These are phyloP conservation scores for Meandrusa payeni DNA, from an alignment of 2,888 invertebrate genomes.

Conservation along the genomic window DNA sequence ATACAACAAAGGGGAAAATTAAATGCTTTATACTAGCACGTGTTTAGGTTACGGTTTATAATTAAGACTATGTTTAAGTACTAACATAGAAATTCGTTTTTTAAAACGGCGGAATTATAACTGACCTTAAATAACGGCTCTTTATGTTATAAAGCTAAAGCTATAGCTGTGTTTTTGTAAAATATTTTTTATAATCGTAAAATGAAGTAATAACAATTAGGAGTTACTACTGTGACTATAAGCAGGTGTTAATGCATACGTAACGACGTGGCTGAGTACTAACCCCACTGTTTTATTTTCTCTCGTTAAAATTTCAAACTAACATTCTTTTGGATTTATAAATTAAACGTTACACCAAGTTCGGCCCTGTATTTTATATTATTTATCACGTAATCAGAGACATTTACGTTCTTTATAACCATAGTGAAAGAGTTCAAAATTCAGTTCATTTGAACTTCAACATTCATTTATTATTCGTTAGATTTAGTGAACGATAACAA, in stretches of 20 bases:
- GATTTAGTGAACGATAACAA: background rate
- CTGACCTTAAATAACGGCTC: conserved; percentile 22
- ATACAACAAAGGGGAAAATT: no score
- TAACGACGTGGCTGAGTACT: conserved; percentile 8
- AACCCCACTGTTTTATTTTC: conserved; percentile 17
- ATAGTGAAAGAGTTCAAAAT: no score
- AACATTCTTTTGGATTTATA: conserved; percentile 4
- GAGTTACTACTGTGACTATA: conserved; percentile 9
- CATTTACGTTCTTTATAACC: no score
- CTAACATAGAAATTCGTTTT: no score
- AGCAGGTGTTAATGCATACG: conserved; percentile 19
- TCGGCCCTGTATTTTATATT: background rate
- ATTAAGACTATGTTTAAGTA: no score
- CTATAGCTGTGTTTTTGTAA: background rate
- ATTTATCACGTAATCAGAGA: no score
- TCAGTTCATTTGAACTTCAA: no score
- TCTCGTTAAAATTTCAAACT: conserved; percentile 6
- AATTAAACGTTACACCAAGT: background rate
- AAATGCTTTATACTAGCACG: no score
- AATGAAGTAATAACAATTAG: conserved; percentile 15
- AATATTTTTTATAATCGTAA: background rate
- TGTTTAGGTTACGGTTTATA: no score
- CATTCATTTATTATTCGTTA: background rate
- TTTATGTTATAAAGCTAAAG: conserved; percentile 8
- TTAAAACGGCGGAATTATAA: background rate